A percentile compares a stretch with the other conserved stretches of the same genome.
Conservation (phyloP, 2,888 invertebrate species). For the Pyrrhia umbra region DNA sequence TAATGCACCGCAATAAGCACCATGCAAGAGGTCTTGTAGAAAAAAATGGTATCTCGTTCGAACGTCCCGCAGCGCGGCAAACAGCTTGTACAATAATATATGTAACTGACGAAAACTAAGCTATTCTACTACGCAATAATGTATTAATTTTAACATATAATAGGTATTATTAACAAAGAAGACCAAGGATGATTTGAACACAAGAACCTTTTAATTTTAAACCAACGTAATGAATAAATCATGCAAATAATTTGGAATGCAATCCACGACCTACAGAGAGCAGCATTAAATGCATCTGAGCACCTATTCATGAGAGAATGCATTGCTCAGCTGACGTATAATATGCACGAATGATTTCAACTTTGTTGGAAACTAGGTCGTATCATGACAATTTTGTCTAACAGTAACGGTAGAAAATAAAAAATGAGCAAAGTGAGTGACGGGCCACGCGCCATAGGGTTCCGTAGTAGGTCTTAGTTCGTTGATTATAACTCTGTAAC, state of each 20-base stretch:
- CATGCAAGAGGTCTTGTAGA: too few species aligned
- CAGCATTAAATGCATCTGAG: conserved; percentile 16
- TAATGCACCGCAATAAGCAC: too few species aligned
- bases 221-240: conserved; percentile 5
- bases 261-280: conserved; percentile 24
- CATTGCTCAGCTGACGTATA: conserved; percentile 11
- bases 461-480: too few species aligned
- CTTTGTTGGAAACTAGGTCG: conserved; percentile 31
- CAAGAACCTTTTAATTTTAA: conserved; percentile 12
- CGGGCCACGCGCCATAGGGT: too few species aligned
- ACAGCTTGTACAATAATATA: too few species aligned
- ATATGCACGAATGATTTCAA: not conserved
- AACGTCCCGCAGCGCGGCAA: too few species aligned
- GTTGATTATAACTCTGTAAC: too few species aligned
- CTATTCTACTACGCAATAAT: too few species aligned
- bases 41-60: too few species aligned
- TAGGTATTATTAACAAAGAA: not conserved
- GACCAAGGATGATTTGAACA: not conserved
- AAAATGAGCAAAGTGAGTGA: too few species aligned
- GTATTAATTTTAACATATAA: not conserved
- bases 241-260: conserved; percentile 25
- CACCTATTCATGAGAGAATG: conserved; percentile 25
- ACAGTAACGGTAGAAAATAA: conserved; percentile 66
- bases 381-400: conserved; percentile 36
- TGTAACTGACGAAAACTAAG: too few species aligned